Percentiles rank a stretch among this genome's conserved stretches.
phyloP scores from a whole-genome alignment of 2,113 vertebrate genomes.

The Emydura subglobosa region DNA sequence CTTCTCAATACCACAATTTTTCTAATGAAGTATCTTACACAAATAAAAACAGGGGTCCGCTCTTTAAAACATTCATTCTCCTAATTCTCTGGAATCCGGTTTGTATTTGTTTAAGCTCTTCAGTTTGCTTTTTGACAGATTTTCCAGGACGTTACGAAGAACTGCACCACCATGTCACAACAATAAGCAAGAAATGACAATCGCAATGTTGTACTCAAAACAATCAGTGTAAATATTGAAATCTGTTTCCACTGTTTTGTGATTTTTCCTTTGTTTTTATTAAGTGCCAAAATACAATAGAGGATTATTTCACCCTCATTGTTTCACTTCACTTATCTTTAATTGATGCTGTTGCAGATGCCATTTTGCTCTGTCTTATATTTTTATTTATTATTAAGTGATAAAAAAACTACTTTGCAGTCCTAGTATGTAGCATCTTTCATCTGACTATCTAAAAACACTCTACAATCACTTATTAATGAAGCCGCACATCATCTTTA shows the following conservation, averaged over 20 bases:
- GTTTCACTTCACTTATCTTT: neutral
- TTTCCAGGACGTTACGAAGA: neutral
- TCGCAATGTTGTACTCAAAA: neutral
- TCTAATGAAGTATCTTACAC: constrained; percentile 17
- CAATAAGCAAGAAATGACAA: neutral
- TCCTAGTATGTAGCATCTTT: neutral
- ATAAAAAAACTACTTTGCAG: neutral
- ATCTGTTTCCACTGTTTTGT: neutral
- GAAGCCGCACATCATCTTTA: rapidly evolving
- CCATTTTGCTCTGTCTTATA: neutral
- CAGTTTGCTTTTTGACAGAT: neutral
- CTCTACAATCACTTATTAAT: neutral
- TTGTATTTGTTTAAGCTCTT: neutral
- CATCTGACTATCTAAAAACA: rapidly evolving
- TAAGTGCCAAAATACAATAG: neutral
- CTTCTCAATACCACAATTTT: constrained; percentile 7
- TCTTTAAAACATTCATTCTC: neutral
- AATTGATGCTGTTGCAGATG: neutral
- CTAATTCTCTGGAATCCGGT: neutral
- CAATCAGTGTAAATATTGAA: neutral
- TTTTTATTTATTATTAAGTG: neutral
- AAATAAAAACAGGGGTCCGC: neutral
- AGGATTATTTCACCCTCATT: neutral
- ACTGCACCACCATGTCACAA: neutral
- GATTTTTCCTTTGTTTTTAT: neutral